Base-by-base conservation (phyloP, 37 sponge, comb jelly and placozoan genomes). In the Petrosia ficiformis region DNA sequence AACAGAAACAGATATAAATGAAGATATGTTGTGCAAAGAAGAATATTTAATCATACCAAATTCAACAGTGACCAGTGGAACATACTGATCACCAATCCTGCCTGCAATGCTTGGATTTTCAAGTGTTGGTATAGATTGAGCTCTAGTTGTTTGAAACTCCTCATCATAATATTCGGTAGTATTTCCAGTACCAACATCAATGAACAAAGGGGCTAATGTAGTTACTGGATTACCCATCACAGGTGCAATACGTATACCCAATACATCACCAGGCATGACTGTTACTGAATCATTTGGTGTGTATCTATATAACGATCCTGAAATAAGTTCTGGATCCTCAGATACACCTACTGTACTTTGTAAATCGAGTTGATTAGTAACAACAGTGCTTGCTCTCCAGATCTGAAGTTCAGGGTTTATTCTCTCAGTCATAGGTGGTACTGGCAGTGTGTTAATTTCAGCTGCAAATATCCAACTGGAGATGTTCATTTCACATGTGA, bases 51-150 rank as follows among this genome's bases (percentile, higher is more conserved):
- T 26, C 63, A 26, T n/a, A 61, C 63, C 26, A n/a, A 61, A 22
- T n/a, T 61, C 28, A 26, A 61, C 26, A 61, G 63, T 29, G n/a
- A 61, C 63, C 11, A 61, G 63, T 26, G 63, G 63, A 26, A 61
- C 14, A 22, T 26, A n/a, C 63, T n/a, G 54, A 14, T 48, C 14
- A 48, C 54, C 14, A 48, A 48, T 48, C 8, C 14, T 48, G 54
- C 8, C 14, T 14, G 8, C 14, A 48, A 8, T 48, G 14, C 14
- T 48, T 19, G 54, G 14, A 48, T 19, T 19, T 48, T 19, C 54
- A 19, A 19, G 54, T 19, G 54, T 48, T 19, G 14, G 54, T 48
- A 14, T 48, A 19, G 14, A 14, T 48, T 48, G 54, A 19, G 8
- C 54, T 48, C 54, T 14, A 19, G 14, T 14, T 19, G 54, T 14